Base-by-base conservation (phyloP, 2,113 vertebrate genomes). In the Crotalus viridis region DNA sequence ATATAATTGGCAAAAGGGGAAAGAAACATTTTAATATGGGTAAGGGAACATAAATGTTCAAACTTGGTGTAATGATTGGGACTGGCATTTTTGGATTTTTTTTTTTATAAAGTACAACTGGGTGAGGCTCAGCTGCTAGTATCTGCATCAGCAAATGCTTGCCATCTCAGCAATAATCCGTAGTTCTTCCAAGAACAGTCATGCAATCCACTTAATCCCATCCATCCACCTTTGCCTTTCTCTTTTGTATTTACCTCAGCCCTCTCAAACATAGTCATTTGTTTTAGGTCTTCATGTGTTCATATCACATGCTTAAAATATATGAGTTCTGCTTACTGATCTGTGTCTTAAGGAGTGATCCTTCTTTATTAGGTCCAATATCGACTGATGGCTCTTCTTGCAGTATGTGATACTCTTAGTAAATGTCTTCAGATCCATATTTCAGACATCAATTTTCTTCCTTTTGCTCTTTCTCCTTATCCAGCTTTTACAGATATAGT, bases 41-140 rank as follows among this genome's bases (percentile, higher is more conserved):
- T 94, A n/a, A 92, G 51, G 26, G 24, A 51, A 69, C 48, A 54
- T 21, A 64, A 91, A 33, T 54, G 88, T 89, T 95, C 88, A 90
- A 90, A 94, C 0, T 24, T 48, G 69, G 10, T 21, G 54, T 39
- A 89, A 88, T 15, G 26, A 88, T 51, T 92, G 13, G 15, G 55
- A 52, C 8, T 55, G 59, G 74, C 52, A 8, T 81, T 90, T 85
- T 91, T 93, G 90, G 93, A 96, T 94, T 94, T 90, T 92, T n/a
- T 22, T 33, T 81, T 81, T 43, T 3, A 3, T 81, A 9, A 43
- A 33, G 17, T 81, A 21, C 74, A 81, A 81, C 33, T 81, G 74
- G 2, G 17, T 43, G 33, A 21, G 33, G 74, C 33, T 81, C 74
- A 81, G 39, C 33, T 43, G 15, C 69, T 39, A 8, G 33, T 39